These are phyloP conservation scores for Anguilla rostrata DNA, from an alignment of 2,113 vertebrate genomes.

Conservation along the genomic window DNA sequence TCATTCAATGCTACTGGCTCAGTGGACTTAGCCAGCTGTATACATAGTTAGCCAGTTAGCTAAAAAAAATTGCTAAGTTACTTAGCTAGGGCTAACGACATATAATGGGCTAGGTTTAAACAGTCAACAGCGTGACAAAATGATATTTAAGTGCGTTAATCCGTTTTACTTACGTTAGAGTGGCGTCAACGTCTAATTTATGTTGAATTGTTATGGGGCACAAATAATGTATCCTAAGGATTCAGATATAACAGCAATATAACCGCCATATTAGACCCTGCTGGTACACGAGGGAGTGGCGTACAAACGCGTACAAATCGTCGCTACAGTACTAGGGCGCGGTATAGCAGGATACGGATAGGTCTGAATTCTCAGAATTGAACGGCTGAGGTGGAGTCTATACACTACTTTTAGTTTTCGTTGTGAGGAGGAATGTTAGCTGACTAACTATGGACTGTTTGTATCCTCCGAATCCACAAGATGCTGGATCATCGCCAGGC, in stretches of 20 bases:
- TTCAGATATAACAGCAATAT: not conserved
- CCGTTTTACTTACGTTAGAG: not conserved
- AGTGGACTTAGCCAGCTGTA: not conserved
- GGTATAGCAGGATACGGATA: not conserved
- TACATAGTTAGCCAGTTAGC: not conserved
- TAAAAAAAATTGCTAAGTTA: not conserved
- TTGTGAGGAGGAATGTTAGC: not conserved
- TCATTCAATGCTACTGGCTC: not conserved
- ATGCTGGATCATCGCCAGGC: not conserved
- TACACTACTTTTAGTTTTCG: not conserved
- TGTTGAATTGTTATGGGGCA: not conserved
- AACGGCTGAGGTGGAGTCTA: not conserved
- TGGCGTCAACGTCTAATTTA: not conserved
- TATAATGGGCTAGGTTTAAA: not conserved
- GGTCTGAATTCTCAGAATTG: not conserved
- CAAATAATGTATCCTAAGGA: not conserved
- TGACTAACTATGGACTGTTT: not conserved
- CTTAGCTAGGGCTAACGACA: not conserved
- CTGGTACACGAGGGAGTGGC: slow-evolving; percentile 29
- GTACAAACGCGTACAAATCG: not conserved
- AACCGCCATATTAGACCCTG: slow-evolving; percentile 56
- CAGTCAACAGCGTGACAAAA: not conserved
- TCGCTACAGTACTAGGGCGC: not conserved
- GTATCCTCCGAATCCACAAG: not conserved
- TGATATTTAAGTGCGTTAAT: not conserved